These are phyloP conservation scores for Heptranchias perlo DNA, from an alignment of 2,113 vertebrate species.

Conservation along the genomic window DNA sequence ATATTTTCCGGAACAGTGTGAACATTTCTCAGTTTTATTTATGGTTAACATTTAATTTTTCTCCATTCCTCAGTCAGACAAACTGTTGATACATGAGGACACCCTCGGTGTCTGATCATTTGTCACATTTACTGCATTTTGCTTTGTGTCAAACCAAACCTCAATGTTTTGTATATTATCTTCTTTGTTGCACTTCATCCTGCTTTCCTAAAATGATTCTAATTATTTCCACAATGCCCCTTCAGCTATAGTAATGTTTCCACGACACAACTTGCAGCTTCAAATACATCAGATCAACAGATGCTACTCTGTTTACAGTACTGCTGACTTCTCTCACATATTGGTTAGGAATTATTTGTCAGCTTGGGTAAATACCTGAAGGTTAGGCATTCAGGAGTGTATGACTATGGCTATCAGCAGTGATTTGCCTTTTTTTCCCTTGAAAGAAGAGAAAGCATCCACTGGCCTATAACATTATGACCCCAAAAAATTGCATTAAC, in stretches of 20 bases:
- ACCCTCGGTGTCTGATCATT: not conserved
- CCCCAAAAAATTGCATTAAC: not conserved
- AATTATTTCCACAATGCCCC: not conserved
- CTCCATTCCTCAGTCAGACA: not conserved
- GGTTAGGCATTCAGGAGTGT: not conserved
- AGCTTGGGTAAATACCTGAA: not conserved
- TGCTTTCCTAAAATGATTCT: no score
- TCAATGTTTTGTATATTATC: no score
- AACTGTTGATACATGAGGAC: not conserved
- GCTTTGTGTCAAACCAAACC: not conserved
- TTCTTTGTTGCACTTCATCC: no score
- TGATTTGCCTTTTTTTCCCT: not conserved
- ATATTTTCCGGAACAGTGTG: not conserved
- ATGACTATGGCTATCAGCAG: not conserved
- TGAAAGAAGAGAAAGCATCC: not conserved
- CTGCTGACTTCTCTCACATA: not conserved
- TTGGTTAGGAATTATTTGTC: not conserved
- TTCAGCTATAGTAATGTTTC: not conserved
- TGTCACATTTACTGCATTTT: not conserved
- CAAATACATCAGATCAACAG: not conserved
- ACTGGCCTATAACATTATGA: not conserved
- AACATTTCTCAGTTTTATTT: not conserved
- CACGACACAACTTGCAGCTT: not conserved
- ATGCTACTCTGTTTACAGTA: not conserved
- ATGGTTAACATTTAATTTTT: not conserved